phyloP scores from a whole-genome alignment of 2,113 vertebrate species.

The Vidua macroura region DNA sequence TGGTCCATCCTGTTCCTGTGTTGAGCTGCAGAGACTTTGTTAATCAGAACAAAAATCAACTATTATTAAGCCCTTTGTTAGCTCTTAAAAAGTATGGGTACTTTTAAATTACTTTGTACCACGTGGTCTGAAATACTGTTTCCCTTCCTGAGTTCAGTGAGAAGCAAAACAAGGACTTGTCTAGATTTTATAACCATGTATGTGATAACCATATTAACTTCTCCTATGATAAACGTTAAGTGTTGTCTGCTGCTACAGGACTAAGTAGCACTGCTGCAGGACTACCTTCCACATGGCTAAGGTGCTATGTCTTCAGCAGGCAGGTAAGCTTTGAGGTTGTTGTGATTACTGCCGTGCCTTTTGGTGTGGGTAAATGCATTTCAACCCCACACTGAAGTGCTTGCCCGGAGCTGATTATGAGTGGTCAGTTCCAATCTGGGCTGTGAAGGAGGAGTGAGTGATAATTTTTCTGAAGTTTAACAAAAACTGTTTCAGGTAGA shows the following conservation, averaged over 20 bases:
- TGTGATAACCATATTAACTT: neutral
- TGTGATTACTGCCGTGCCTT: accelerated
- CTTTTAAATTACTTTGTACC: neutral
- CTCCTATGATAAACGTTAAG: accelerated
- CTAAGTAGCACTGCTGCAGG: neutral
- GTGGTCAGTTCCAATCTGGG: neutral
- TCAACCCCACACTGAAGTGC: neutral
- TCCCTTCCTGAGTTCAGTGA: neutral
- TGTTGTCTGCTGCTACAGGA: neutral
- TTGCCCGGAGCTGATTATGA: neutral
- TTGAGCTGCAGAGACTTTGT: neutral
- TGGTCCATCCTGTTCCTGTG: neutral
- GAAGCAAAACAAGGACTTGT: neutral
- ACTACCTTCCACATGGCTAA: neutral
- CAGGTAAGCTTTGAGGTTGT: neutral
- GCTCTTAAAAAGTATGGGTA: neutral
- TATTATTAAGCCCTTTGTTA: neutral
- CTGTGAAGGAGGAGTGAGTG: neutral
- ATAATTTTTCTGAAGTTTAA: neutral
- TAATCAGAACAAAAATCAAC: no score
- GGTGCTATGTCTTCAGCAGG: accelerated
- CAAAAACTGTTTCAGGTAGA: neutral
- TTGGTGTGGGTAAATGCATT: neutral
- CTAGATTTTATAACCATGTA: neutral
- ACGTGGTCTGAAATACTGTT: neutral